Conservation (phyloP, 2,888 invertebrate species). For the Nephrotoma appendiculata region DNA sequence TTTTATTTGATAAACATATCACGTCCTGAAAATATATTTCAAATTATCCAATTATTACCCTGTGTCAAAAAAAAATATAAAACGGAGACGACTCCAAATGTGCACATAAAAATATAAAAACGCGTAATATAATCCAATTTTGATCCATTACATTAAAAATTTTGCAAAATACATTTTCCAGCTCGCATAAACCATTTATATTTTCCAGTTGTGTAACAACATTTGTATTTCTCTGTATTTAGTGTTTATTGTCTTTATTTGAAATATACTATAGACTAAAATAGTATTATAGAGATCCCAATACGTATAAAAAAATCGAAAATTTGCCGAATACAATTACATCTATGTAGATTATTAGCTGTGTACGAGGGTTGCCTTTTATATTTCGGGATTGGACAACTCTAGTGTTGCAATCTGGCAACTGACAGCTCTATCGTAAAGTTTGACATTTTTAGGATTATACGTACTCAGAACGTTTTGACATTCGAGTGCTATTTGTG, state of each 20-base stretch:
- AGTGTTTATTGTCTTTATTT: neutral
- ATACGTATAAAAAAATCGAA: too few relatives aligned
- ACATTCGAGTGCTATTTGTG: too few relatives aligned
- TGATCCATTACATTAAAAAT: neutral
- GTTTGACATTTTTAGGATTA: too few relatives aligned
- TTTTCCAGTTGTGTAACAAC: neutral
- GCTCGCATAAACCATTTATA: neutral
- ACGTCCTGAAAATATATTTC: neutral
- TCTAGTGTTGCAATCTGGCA: too few relatives aligned
- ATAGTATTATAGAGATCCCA: too few relatives aligned
- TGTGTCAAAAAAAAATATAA: neutral
- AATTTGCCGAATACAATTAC: too few relatives aligned
- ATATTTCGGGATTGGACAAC: too few relatives aligned
- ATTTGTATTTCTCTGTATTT: neutral
- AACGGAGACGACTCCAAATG: neutral
- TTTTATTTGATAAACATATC: neutral
- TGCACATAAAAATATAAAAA: neutral
- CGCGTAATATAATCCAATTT: neutral
- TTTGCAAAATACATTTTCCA: neutral
- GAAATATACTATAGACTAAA: too few relatives aligned
- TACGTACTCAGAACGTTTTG: too few relatives aligned
- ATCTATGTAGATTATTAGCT: too few relatives aligned
- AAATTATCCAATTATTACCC: neutral
- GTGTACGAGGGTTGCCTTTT: too few relatives aligned
- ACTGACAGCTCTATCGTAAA: too few relatives aligned